Evolutionary conservation across 2,113 vertebrate genomes (phyloP).

Genomic region (Chaetodon trifascialis): DNA sequence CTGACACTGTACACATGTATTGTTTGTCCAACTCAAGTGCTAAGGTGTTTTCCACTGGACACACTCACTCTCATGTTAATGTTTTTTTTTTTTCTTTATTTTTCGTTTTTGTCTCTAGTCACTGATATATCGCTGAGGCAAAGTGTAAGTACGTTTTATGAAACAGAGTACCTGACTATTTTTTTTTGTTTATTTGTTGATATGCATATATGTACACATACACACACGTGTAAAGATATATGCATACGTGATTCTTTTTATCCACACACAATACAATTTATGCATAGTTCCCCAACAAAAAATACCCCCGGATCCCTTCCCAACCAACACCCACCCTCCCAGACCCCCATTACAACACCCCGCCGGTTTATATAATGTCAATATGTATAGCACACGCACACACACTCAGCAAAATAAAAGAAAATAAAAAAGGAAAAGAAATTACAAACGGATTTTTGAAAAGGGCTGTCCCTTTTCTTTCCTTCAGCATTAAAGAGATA

Average conservation of each 20-base stretch:
- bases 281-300: conserved; percentile 93
- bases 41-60: conserved; percentile 90
- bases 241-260: conserved; percentile 83
- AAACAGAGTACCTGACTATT: conserved; percentile 99
- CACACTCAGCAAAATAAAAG: conserved; percentile 91
- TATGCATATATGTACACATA: conserved; percentile 84
- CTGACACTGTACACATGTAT: conserved; percentile 97
- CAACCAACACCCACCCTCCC: conserved; percentile 65
- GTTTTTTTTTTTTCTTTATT: conserved; percentile 58
- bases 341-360: conserved; percentile 73
- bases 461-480: conserved; percentile 75
- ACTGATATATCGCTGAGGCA: conserved; percentile 96
- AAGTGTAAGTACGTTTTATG: conserved; percentile 97
- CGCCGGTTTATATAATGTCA: conserved; percentile 86
- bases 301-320: conserved; percentile 62
- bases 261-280: conserved; percentile 95
- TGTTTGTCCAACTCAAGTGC: conserved; percentile 95
- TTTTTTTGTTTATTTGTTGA: conserved; percentile 84
- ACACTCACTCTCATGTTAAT: conserved; percentile 86
- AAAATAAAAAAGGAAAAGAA: conserved; percentile 69
- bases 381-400: conserved; percentile 92
- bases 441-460: conserved; percentile 74
- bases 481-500: conserved; percentile 72
- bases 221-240: conserved; percentile 80
- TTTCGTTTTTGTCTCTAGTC: conserved; percentile 82